Base-by-base conservation (phyloP, 2,888 invertebrate genomes). In the Microctonus hyperodae region DNA sequence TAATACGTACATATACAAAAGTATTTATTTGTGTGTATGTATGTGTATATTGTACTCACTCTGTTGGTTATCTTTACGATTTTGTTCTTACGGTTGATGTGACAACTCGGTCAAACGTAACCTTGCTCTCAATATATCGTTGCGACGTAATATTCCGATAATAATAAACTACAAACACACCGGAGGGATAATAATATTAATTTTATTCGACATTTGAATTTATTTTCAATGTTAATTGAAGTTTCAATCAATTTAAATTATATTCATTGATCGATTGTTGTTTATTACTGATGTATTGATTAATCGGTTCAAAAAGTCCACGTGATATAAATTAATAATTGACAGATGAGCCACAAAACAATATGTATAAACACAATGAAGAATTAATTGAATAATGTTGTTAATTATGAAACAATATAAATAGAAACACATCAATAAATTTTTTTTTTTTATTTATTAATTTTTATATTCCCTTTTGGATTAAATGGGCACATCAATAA, bases 81-180 rank as follows among this genome's bases (percentile, higher is more conserved):
- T 57, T 57, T 35, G 33, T 35, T 57, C 33, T 57, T 59, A 53
- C 40, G 65, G 20, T 23, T 55, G 40, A 55, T 53, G 37, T 53
- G 65, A 53, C 44, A 60, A 40, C 55, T 65, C 57, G 60, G 33
- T 65, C 31, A 44, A 65, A 48, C 55, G 55, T 65, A 44, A 65
- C 60, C 60, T 65, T 65, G 65, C 60, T 55, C 56, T 60, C 60
- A 31, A 48, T 44, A n/a, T 16, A 44, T 60, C 11, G 57, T 16
- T 28, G 22, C 20, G 16, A 22, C 50, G 37, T 28, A 60, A 51
- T 51, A 51, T 23, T 23, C 9, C 23, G 13, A 51, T 25, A 51
- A 23, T 23, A 23, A 44, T n/a, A 20, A 16, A n/a, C 44, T 20
- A 44, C 16, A 16, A 44, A 44, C 16, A n/a, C 9, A 1, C 7